phyloP scores from a whole-genome alignment of 2,113 vertebrate genomes.

The Oxygymnocypris stewartii region DNA sequence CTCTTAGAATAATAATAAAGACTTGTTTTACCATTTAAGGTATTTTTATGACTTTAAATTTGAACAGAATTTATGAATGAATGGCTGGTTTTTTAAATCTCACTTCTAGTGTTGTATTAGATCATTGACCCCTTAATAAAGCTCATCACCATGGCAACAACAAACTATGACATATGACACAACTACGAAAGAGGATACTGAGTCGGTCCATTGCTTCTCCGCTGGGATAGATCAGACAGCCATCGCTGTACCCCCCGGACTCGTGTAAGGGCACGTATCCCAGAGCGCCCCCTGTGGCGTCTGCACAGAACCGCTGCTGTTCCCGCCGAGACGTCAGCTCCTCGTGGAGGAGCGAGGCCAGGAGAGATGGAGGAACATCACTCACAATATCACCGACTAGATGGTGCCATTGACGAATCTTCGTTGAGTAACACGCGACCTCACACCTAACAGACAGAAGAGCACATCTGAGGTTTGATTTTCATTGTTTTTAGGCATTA shows the following conservation, averaged over 20 bases:
- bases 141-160: not conserved
- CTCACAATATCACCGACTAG: slow-evolving; percentile 69
- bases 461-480: not conserved
- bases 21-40: too few relatives aligned
- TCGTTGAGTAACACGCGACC: not conserved
- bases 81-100: too few relatives aligned
- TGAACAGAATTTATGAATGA: too few relatives aligned
- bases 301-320: slow-evolving; percentile 67
- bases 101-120: too few relatives aligned
- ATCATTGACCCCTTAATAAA: not conserved
- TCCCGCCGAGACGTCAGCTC: slow-evolving; percentile 74
- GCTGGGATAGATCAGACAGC: slow-evolving; percentile 76
- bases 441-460: slow-evolving; percentile 61
- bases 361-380: slow-evolving; percentile 69
- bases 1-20: too few relatives aligned
- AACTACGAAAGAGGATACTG: slow-evolving; percentile 77
- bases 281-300: slow-evolving; percentile 77
- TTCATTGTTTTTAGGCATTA: not conserved
- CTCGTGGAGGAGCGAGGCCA: slow-evolving; percentile 74
- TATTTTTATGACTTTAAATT: too few relatives aligned
- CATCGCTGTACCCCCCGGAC: slow-evolving; percentile 9
- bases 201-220: slow-evolving; percentile 70
- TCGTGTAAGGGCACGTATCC: slow-evolving; percentile 67
- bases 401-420: slow-evolving; percentile 60
- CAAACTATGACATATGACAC: not conserved